Base-by-base conservation (phyloP, 1,140 invertebrate genomes). In the Protaetia brevitarsis region DNA sequence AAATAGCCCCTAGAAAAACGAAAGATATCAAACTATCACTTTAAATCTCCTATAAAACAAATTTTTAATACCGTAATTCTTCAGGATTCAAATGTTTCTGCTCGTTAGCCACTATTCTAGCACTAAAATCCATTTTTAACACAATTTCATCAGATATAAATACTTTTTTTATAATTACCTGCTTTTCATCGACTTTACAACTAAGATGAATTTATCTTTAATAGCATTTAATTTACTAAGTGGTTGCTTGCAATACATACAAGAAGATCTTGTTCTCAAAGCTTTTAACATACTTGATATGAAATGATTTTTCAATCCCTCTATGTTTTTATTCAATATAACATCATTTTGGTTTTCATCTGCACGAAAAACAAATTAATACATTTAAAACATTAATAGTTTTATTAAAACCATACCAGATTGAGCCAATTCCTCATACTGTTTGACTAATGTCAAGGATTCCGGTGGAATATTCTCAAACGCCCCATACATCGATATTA, bases 1-100 rank as follows among this genome's bases (percentile, higher is more conserved):
- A 98, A 81, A 77, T 91, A 88, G 30, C 88, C 82, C 71, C 87
- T 87, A 6, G 84, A 83, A 67, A 88, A 13, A 37, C 16, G 16
- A n/a, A n/a, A n/a, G n/a, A n/a, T n/a, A n/a, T n/a, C n/a, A n/a
- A n/a, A n/a, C n/a, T n/a, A n/a, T n/a, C n/a, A n/a, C n/a, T n/a
- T n/a, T n/a, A n/a, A n/a, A n/a, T n/a, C n/a, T n/a, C n/a, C n/a
- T n/a, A n/a, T n/a, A n/a, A n/a, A n/a, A n/a, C n/a, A n/a, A n/a
- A n/a, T n/a, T 11, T 64, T 61, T 36, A 37, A 65, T 68, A 68
- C 72, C 76, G 81, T 79, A 56, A 82, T 45, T 78, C 68, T 26
- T 74, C 70, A 21, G 77, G 72, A 28, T 65, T 75, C 0, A 78
- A 63, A 66, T 74, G 72, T 69, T 73, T 74, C 2, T 71, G 70